A percentile compares a stretch with the other conserved stretches of the same genome.
phyloP scores from a whole-genome alignment of 2,888 invertebrate species.

The Mimachlamys varia region DNA sequence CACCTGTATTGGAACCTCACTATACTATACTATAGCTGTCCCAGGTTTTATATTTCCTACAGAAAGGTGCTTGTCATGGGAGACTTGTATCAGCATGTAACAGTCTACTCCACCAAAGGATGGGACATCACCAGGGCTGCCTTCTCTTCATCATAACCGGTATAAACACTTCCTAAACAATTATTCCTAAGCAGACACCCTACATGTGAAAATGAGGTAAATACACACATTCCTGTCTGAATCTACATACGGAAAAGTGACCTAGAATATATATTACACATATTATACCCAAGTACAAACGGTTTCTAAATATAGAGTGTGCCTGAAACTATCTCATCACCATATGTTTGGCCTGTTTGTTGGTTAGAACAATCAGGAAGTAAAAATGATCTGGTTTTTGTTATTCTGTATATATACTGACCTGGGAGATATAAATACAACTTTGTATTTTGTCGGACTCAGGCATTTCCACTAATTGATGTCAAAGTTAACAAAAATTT shows the following conservation, averaged over 20 bases:
- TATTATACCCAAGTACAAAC: slow-evolving; percentile 21
- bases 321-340: background rate
- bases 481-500: background rate
- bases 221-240: too few species aligned
- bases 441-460: background rate
- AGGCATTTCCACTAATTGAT: background rate
- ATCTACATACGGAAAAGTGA: background rate
- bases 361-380: slow-evolving; percentile 9
- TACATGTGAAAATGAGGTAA: too few species aligned
- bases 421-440: background rate
- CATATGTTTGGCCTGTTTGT: background rate
- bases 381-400: background rate
- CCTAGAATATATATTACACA: background rate
- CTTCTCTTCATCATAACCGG: too few species aligned
- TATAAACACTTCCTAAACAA: too few species aligned
- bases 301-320: background rate
- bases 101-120: too few species aligned
- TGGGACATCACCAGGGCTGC: too few species aligned
- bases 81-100: too few species aligned
- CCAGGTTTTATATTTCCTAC: too few species aligned
- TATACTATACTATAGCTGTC: too few species aligned
- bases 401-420: background rate
- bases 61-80: too few species aligned
- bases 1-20: too few species aligned
- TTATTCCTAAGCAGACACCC: too few species aligned